Percentiles rank a stretch among this genome's conserved stretches.
Conservation (phyloP, 2,888 invertebrate genomes). For the Camptogramma bilineatum region DNA sequence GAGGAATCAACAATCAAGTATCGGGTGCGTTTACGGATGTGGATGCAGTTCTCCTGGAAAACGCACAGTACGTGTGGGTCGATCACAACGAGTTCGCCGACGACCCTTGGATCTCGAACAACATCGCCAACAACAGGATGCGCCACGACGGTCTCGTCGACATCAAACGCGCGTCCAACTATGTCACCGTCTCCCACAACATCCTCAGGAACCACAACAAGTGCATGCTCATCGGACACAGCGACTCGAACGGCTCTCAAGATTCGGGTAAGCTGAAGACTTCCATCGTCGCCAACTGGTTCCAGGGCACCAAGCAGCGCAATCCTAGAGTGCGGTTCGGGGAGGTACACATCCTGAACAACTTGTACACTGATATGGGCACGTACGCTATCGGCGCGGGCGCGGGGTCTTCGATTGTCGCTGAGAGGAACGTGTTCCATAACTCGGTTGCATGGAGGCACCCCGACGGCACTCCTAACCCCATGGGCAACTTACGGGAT, state of each 20-base stretch:
- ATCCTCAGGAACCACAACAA: conserved; percentile 43
- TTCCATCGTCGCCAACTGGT: conserved; percentile 33
- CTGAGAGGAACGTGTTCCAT: conserved; percentile 38
- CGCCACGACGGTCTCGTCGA: conserved; percentile 41
- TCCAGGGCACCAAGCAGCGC: conserved; percentile 34
- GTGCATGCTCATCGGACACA: conserved; percentile 34
- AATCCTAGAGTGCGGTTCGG: conserved; percentile 38
- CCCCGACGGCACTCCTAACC: conserved; percentile 28
- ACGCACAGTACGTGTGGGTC: conserved; percentile 32
- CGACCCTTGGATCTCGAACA: conserved; percentile 36
- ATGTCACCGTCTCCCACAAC: conserved; percentile 38
- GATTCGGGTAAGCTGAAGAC: conserved; percentile 33
- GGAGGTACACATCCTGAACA: conserved; percentile 39
- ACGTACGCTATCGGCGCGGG: conserved; percentile 36
- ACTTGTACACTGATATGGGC: conserved; percentile 37
- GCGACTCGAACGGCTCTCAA: conserved; percentile 30
- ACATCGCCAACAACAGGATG: conserved; percentile 23
- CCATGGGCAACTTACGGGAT: conserved; percentile 23
- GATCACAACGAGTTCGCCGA: conserved; percentile 41
- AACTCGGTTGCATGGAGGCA: conserved; percentile 33
- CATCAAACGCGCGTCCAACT: conserved; percentile 39
- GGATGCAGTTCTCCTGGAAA: conserved; percentile 26
- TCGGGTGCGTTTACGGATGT: conserved; percentile 34
- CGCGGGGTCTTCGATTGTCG: conserved; percentile 31
- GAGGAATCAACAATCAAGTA: conserved; percentile 20